Percentiles rank a stretch among this genome's conserved stretches.
Evolutionary conservation across 2,797 vertebrate species (phyloP).

Genomic region (Myotis pilosus): DNA sequence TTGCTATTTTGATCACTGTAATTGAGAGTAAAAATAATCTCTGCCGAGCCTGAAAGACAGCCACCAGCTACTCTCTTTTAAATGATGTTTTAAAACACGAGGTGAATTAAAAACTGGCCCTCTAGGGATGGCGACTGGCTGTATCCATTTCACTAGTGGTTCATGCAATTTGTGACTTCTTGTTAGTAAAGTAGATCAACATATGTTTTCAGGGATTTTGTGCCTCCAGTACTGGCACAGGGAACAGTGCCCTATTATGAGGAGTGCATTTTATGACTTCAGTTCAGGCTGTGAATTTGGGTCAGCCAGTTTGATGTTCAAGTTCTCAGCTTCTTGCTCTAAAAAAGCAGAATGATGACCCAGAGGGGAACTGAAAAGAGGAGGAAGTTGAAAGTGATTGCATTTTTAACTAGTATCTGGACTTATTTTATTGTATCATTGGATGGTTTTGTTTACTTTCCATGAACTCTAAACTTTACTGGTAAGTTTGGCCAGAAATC

Average conservation of each 20-base stretch:
- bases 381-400: not conserved
- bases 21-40: slow-evolving; percentile 74
- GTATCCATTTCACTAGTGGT: not conserved
- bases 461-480: not conserved
- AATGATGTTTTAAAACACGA: slow-evolving; percentile 47
- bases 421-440: not conserved
- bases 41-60: slow-evolving; percentile 39
- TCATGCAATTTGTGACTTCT: not conserved
- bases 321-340: not conserved
- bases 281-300: slow-evolving; percentile 20
- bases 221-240: not conserved
- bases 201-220: not conserved
- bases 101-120: not conserved
- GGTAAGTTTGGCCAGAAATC: not conserved
- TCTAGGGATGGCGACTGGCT: slow-evolving; percentile 38
- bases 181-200: not conserved
- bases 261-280: not conserved
- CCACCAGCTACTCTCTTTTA: slow-evolving; percentile 59
- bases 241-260: not conserved
- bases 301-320: not conserved
- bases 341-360: not conserved
- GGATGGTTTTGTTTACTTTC: not conserved
- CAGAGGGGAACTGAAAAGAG: not conserved
- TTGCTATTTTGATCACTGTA: slow-evolving; percentile 62
- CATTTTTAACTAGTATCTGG: not conserved